A percentile compares a stretch with the other conserved stretches of the same genome.
Evolutionary conservation across 2,113 vertebrate species (phyloP).

Genomic region (Gobiocypris rarus): DNA sequence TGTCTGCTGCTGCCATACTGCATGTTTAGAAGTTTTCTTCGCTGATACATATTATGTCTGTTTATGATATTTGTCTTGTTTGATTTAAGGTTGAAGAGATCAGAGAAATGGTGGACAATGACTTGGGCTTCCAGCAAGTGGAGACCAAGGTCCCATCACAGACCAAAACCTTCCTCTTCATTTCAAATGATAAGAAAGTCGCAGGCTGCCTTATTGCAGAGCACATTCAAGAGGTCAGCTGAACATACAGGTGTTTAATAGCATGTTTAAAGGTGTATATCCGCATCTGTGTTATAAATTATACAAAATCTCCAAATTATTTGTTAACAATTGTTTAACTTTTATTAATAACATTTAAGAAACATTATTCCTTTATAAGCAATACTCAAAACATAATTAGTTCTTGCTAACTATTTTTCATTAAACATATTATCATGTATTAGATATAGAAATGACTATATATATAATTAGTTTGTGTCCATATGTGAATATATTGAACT

Average conservation of each 20-base stretch:
- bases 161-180: constrained; percentile 98
- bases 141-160: constrained; percentile 92
- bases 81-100: constrained; percentile 92
- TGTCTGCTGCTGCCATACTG: background rate
- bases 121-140: constrained; percentile 96
- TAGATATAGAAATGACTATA: no score
- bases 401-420: no score
- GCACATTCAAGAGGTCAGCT: constrained; percentile 95
- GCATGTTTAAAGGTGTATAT: background rate
- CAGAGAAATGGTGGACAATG: constrained; percentile 98
- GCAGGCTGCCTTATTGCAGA: constrained; percentile 97
- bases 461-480: no score
- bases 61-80: background rate
- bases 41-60: background rate
- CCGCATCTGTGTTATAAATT: background rate
- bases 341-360: no score
- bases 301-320: no score
- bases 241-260: background rate
- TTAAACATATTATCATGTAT: no score
- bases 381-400: no score
- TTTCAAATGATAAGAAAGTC: constrained; percentile 97
- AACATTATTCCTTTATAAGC: no score
- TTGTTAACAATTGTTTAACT: no score
- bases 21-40: background rate
- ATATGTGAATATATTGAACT: background rate